Evolutionary conservation across 2,797 vertebrate species (phyloP).

Genomic region (Heteromormyrus szaboi): DNA sequence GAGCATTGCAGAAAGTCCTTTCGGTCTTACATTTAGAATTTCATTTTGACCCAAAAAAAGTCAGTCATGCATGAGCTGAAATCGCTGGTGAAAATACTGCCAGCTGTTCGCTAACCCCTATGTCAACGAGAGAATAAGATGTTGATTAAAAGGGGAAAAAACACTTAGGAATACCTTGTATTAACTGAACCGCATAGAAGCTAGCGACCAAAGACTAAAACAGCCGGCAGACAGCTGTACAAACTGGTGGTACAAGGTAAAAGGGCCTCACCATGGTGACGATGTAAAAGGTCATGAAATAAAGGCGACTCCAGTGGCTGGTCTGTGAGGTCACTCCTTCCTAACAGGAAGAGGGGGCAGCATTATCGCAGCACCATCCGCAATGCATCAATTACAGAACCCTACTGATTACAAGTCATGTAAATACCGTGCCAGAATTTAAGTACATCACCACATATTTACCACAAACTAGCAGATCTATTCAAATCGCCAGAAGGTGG

Average conservation of each 20-base stretch:
- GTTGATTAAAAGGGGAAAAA: neutral
- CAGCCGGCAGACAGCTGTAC: neutral
- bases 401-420: neutral
- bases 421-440: neutral
- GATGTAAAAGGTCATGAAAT: constrained; percentile 98
- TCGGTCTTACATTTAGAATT: neutral
- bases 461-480: neutral
- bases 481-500: neutral
- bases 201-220: neutral
- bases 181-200: neutral
- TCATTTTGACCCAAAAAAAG: neutral
- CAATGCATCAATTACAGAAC: neutral
- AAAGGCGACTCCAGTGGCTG: constrained; percentile 91
- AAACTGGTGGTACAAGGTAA: neutral
- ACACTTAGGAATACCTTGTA: neutral
- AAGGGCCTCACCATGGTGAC: constrained; percentile 86
- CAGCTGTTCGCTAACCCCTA: neutral
- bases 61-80: neutral
- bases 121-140: neutral
- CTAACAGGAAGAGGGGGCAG: constrained; percentile 50
- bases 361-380: constrained; percentile 21
- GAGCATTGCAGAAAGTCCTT: neutral
- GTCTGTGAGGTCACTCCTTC: constrained; percentile 95
- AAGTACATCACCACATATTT: neutral
- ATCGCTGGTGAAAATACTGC: neutral